Evolutionary conservation across 2,797 vertebrate species (phyloP), one percentile per base, ranked within the genome.

Genomic region (Neosilurus mollespiculum): DNA sequence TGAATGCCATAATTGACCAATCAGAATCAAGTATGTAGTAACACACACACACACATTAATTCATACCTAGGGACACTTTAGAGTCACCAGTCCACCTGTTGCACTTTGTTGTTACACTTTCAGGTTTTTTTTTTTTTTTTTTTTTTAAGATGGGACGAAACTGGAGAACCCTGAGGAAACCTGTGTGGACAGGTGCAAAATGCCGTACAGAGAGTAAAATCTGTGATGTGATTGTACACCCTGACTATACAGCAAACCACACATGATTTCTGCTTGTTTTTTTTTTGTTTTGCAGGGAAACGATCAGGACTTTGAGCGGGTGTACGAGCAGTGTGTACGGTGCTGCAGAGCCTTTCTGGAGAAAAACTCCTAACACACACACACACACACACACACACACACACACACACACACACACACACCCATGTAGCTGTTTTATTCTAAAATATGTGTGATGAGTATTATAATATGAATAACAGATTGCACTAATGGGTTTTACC

Each of bases 301-400:
- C 0, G 96, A 97, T 65, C 92, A 96, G 65, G 96, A 99, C 93
- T 99, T 99, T 87, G 97, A 99, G 92, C 94, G 91, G 37, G 98
- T 99, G 88, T 99, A 98, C 0, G 92, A 97, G 88, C 98, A 99
- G 88, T 99, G 98, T 81, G 72, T 94, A 72, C 94, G 98, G 87
- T 99, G 97, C 94, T 99, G 97, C 94, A 94, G 91, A 91, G 96
- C 92, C 3, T 99, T 99, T 91, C 92, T 99, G 92, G 96, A 97
- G 83, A 90, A 87, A 49, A 90, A 92, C 81, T 93, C 92, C 88
- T 98, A 86, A 88, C 67, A 53, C 37, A 37, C 58, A 61, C 62
- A 53, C 61, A 69, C 59, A 43, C 62, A 51, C 49, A 34, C 26
- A 26, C 34, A 24, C 56, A 59, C 53, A 53, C 61, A 51, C 15